Base-by-base conservation (phyloP, 2,888 invertebrate genomes). In the Eueremaeus valkanovi region DNA sequence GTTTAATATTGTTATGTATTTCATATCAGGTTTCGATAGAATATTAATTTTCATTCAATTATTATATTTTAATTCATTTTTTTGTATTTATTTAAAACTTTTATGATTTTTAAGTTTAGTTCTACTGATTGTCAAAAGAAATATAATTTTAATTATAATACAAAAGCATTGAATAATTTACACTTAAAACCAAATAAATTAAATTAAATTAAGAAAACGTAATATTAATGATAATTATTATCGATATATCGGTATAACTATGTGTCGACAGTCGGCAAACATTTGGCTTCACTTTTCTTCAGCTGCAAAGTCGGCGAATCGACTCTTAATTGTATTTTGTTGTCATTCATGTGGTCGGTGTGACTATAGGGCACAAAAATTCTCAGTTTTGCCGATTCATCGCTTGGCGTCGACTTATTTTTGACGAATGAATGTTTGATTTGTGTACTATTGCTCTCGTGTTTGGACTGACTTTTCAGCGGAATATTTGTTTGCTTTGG, bases 301-400 rank as follows among this genome's bases (percentile, higher is more conserved):
- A 63, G 63, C 63, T 63, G 29, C 29, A 31, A 27, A 31, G 63
- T 63, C 31, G 63, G 63, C 5, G 63, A 63, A 63, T 63, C 63
- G 33, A 63, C 33, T n/a, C 63, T 63, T 63, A 63, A 63, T 33
- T 63, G 31, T 9, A 63, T 63, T 63, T 63, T 63, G 31, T 63
- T 63, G 21, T 63, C 63, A 27, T 63, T 63, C 21, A 8, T 3
- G 29, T 33, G 31, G 33, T 63, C 63, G 5, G 31, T 8, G 18
- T 63, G 63, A 55, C 55, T 55, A n/a, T 31, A 63, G 6, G 63
- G 63, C 33, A 63, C 63, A 63, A 63, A 63, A 31, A 63, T 63
- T 31, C 63, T 29, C n/a, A 63, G 18, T 63, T 63, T 63, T 18
- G 63, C 31, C 63, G 58, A 58, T 6, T 58, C 58, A 24, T 63